phyloP scores from a whole-genome alignment of 2,888 invertebrate species.

The Gibbula magus region DNA sequence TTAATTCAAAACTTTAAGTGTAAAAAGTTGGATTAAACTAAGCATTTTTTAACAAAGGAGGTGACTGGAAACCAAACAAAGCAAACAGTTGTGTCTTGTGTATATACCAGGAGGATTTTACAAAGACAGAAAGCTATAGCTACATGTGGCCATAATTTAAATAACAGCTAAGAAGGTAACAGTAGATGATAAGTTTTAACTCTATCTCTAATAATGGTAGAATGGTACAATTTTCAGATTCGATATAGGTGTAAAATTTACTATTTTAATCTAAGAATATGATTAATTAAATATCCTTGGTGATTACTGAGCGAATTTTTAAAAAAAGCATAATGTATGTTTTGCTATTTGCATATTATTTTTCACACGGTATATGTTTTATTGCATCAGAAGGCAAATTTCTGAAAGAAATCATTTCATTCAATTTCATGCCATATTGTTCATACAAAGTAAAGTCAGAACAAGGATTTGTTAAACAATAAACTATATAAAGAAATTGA shows the following conservation, averaged over 20 bases:
- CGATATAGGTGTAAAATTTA: no score
- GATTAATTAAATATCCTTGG: no score
- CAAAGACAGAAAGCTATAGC: no score
- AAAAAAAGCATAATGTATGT: neutral
- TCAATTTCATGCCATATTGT: neutral
- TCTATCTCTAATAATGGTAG: neutral
- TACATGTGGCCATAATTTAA: neutral
- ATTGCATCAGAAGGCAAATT: neutral
- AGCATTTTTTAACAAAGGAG: neutral
- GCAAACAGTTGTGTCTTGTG: neutral
- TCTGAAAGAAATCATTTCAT: neutral
- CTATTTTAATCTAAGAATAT: no score
- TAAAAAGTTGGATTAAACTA: neutral
- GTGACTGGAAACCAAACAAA: neutral
- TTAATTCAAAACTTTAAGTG: neutral
- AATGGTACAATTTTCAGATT: neutral
- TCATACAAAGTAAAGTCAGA: neutral
- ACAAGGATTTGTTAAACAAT: neutral
- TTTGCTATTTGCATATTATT: neutral
- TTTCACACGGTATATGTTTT: neutral
- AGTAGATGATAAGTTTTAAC: neutral
- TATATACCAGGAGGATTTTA: neutral
- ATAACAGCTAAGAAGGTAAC: neutral
- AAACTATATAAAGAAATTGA: neutral
- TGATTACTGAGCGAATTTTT: no score